Percentiles rank a stretch among this genome's conserved stretches.
These are phyloP conservation scores for Metacarcinus magister DNA, from an alignment of 2,888 invertebrate species.

Conservation along the genomic window DNA sequence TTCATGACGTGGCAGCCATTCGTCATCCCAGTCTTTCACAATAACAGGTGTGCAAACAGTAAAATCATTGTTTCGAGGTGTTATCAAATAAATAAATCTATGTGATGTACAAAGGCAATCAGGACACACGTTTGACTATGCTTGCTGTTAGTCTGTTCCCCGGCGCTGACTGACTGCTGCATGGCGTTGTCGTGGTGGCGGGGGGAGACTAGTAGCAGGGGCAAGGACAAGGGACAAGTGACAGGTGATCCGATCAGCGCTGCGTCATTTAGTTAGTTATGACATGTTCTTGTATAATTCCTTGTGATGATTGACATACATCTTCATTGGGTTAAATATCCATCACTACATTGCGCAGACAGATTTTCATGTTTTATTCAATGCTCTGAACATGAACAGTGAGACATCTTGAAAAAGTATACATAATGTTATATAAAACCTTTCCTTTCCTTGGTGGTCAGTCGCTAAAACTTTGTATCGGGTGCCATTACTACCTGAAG, in stretches of 20 bases:
- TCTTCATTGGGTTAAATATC: no score
- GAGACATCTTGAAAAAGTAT: no score
- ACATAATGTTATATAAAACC: neutral
- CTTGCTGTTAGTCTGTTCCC: neutral
- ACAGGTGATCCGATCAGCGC: neutral
- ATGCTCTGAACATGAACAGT: no score
- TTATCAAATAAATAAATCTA: neutral
- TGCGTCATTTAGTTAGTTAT: no score
- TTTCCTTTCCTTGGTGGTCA: neutral
- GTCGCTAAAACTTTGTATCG: neutral
- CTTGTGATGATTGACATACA: no score
- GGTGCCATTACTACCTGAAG: neutral
- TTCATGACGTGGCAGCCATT: slow-evolving; percentile 6
- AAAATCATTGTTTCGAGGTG: neutral
- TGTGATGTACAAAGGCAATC: neutral
- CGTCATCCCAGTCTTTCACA: neutral
- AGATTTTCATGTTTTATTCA: no score
- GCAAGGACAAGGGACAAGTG: no score
- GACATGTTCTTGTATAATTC: no score
- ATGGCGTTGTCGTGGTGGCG: neutral
- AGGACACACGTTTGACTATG: neutral
- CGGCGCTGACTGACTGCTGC: neutral
- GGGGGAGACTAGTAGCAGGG: no score
- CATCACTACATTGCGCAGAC: no score
- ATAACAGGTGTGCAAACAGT: neutral